Evolutionary conservation across 2,888 invertebrate genomes (phyloP).

Genomic region (Scaptomyza caliginosa): DNA sequence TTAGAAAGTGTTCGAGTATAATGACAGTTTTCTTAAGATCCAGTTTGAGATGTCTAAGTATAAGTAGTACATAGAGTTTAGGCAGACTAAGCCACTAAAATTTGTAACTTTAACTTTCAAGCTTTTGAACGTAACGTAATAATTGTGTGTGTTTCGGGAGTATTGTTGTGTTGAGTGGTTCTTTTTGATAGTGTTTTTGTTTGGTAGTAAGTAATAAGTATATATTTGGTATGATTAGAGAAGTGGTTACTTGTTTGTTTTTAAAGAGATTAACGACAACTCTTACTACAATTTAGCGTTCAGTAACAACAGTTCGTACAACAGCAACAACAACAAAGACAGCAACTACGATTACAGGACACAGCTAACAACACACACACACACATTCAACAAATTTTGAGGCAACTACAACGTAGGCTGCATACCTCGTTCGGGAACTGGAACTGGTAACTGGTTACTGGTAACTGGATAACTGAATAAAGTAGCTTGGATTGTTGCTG

Average conservation of each 20-base stretch:
- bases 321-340: constrained; percentile 54
- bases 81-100: constrained; percentile 36
- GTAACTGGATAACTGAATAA: constrained; percentile 15
- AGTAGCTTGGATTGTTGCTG: not conserved
- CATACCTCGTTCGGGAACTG: constrained; percentile 37
- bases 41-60: constrained; percentile 24
- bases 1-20: constrained; percentile 34
- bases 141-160: constrained; percentile 13
- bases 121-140: constrained; percentile 12
- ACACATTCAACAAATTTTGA: constrained; percentile 39
- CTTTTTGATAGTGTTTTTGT: constrained; percentile 16
- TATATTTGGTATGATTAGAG: not conserved
- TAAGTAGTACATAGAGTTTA: constrained; percentile 27
- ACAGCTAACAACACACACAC: constrained; percentile 29
- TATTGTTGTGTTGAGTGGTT: constrained; percentile 19
- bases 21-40: constrained; percentile 44
- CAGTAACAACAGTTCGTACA: constrained; percentile 40
- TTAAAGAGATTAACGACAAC: constrained; percentile 38
- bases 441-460: constrained; percentile 13
- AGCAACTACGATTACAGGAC: constrained; percentile 55
- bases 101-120: constrained; percentile 13
- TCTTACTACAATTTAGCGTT: constrained; percentile 52
- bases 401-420: constrained; percentile 33
- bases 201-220: constrained; percentile 3
- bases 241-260: constrained; percentile 10